phyloP scores from a whole-genome alignment of 2,113 vertebrate genomes.

The Rhinopomastus cyanomelas region DNA sequence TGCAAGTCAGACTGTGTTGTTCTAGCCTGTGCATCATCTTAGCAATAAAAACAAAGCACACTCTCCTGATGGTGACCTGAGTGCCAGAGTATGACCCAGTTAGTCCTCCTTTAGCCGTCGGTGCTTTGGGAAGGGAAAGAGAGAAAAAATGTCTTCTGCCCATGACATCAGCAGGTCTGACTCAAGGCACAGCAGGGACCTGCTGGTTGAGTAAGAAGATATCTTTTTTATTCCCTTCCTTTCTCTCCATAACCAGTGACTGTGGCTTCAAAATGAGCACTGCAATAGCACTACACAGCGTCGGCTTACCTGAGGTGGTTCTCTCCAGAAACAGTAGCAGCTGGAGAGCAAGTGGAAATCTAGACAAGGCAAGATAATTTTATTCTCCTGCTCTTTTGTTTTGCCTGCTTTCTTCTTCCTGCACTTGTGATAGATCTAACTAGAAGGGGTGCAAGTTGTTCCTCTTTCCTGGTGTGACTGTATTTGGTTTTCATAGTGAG shows the following conservation, averaged over 20 bases:
- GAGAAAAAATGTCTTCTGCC: constrained; percentile 29
- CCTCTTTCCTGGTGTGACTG: not conserved
- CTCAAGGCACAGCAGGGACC: constrained; percentile 1
- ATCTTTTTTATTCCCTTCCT: not conserved
- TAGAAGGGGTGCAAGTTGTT: not conserved
- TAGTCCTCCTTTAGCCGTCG: not conserved
- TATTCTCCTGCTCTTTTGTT: not conserved
- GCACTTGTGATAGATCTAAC: not conserved
- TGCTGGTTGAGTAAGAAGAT: constrained; percentile 39
- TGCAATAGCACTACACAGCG: not conserved
- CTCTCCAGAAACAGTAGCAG: not conserved
- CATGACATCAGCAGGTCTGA: constrained; percentile 37
- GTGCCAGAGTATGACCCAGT: not conserved
- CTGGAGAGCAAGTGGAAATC: not conserved
- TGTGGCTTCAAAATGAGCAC: constrained; percentile 19
- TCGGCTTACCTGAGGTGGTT: not conserved
- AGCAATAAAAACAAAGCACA: not conserved
- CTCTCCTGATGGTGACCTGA: not conserved
- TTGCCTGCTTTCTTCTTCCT: not conserved
- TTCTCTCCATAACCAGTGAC: not conserved
- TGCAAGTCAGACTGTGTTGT: not conserved
- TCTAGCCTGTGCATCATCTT: not conserved
- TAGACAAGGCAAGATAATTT: not conserved
- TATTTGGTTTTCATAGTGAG: not conserved
- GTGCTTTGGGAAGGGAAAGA: not conserved